These are phyloP conservation scores for Auanema freiburgensis DNA, from an alignment of 2,888 invertebrate genomes.

Conservation along the genomic window DNA sequence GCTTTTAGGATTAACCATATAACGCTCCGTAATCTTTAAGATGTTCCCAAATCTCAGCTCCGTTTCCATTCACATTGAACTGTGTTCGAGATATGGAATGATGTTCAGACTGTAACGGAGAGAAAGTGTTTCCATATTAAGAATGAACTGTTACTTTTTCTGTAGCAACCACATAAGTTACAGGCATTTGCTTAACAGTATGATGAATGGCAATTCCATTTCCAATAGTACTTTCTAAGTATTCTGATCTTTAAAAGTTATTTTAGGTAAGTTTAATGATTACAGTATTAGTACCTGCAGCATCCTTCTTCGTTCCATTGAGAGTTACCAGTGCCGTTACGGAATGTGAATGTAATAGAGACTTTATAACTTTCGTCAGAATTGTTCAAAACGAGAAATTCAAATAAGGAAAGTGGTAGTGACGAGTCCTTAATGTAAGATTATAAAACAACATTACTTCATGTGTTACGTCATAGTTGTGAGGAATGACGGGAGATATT, in stretches of 20 bases:
- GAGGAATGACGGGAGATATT: conserved; percentile 87
- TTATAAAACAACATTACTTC: background rate
- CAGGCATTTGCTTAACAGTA: conserved; percentile 66
- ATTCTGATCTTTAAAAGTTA: conserved; percentile 8
- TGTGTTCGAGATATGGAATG: conserved; percentile 25
- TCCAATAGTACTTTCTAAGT: conserved; percentile 1
- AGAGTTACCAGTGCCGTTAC: conserved; percentile 78
- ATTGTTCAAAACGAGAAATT: conserved; percentile 81
- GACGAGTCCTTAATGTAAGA: conserved; percentile 76
- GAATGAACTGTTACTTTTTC: conserved; percentile 22
- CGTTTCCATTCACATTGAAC: conserved; percentile 42
- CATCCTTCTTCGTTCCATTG: conserved; percentile 39
- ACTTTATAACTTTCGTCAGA: conserved; percentile 69
- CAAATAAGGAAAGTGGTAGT: conserved; percentile 83
- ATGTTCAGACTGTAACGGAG: background rate
- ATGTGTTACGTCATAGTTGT: conserved; percentile 77
- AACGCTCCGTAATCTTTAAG: conserved; percentile 30
- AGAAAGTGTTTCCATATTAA: background rate
- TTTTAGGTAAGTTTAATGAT: background rate
- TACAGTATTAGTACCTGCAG: conserved; percentile 26
- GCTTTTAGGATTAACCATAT: background rate
- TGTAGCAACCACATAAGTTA: conserved; percentile 67
- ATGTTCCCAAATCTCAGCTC: conserved; percentile 26
- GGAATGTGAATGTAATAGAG: conserved; percentile 85
- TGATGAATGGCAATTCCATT: conserved; percentile 65